Base-by-base conservation (phyloP, 2,888 invertebrate genomes). In the Brachyopa scutellaris region DNA sequence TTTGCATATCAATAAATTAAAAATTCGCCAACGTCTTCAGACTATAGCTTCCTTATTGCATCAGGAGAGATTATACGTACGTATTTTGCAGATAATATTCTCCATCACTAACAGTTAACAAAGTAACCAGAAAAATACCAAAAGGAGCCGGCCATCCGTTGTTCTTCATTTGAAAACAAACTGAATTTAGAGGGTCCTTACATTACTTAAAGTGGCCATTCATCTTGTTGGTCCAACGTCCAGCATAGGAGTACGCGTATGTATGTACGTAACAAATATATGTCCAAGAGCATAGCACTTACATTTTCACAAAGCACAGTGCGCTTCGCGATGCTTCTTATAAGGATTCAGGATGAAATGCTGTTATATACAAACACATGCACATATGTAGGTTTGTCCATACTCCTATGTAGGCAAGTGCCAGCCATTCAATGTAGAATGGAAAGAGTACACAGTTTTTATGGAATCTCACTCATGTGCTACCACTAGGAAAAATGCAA, bases 151-250 rank as follows among this genome's bases (percentile, higher is more conserved):
- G n/a, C n/a, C n/a, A n/a, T n/a, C n/a, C n/a, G n/a, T n/a, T n/a
- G n/a, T n/a, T n/a, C n/a, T n/a, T n/a, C n/a, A n/a, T n/a, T n/a
- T 21, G 61, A 51, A 64, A 78, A 72, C 36, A 72, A 78, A 78
- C 64, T 72, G 49, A 66, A 64, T 77, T 72, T 57, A 72, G 66
- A 55, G n/a, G 61, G 66, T 55, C 69, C 55, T 74, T 69, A 49
- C 73, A 62, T 69, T 69, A 57, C 49, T 64, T 69, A 64, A 74
- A 76, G 69, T 80, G 80, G 45, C 69, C 69, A 80, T 76, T 76
- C 76, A 69, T 80, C 69, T 69, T 80, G 42, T 42, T 47, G 15
- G 33, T 45, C 40, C 33, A 13, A 26, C 38, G 38, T 47, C 26
- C 49, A 59, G 26, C 42, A 21, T 15, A 9, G 6, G 15, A 23